These are phyloP conservation scores for Dynastes hyllus DNA, from an alignment of 2,888 invertebrate genomes.

Conservation along the genomic window DNA sequence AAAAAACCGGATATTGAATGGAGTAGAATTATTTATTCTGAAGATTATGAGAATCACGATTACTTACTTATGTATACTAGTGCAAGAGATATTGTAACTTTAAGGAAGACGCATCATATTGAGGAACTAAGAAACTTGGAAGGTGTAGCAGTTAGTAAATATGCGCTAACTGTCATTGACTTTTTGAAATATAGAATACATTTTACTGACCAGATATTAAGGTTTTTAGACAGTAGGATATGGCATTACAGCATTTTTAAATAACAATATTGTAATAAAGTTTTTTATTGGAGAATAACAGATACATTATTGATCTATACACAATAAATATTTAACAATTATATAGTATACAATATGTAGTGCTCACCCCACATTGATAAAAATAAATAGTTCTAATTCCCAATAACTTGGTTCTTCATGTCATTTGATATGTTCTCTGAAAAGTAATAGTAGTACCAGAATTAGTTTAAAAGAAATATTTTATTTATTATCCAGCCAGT, in stretches of 20 bases:
- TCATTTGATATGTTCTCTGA: constrained; percentile 7
- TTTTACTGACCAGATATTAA: constrained; percentile 51
- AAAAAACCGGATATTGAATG: constrained; percentile 57
- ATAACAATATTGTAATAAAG: constrained; percentile 25
- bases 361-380: constrained; percentile 34
- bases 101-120: constrained; percentile 43
- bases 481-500: too few relatives aligned
- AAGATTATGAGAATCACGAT: constrained; percentile 52
- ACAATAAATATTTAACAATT: constrained; percentile 46
- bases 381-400: constrained; percentile 41
- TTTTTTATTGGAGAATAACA: constrained; percentile 40
- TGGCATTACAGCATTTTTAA: constrained; percentile 1
- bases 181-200: constrained; percentile 54
- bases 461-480: too few relatives aligned
- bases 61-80: constrained; percentile 51
- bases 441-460: not conserved
- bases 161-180: constrained; percentile 47
- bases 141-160: constrained; percentile 33
- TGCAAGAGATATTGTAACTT: constrained; percentile 47
- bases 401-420: not conserved
- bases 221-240: not conserved
- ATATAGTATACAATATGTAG: constrained; percentile 42
- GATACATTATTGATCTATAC: constrained; percentile 39
- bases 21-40: constrained; percentile 55
- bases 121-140: constrained; percentile 20